Evolutionary conservation across 1,140 invertebrate genomes (phyloP).

Genomic region (Pseudomyrmex dendroicus): DNA sequence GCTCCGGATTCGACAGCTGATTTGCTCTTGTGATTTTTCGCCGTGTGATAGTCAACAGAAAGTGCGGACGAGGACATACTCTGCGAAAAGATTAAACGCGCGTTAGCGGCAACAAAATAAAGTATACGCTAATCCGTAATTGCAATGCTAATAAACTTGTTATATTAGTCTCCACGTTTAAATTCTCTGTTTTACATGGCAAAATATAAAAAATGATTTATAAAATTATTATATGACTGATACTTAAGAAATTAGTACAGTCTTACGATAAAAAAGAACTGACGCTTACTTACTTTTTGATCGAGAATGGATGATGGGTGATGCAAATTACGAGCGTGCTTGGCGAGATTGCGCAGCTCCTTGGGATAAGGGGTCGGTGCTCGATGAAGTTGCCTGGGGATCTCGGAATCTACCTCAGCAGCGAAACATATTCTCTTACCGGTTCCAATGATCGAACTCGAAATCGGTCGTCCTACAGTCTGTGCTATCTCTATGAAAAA

Average conservation of each 20-base stretch:
- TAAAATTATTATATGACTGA: no score
- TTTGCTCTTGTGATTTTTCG: constrained; percentile 71
- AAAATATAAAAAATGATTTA: no score
- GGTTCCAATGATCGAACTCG: constrained; percentile 79
- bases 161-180: background rate
- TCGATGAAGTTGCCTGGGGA: constrained; percentile 88
- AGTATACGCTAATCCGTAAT: background rate
- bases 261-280: background rate
- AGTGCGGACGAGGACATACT: constrained; percentile 68
- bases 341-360: constrained; percentile 93
- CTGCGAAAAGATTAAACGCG: constrained; percentile 54
- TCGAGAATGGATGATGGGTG: constrained; percentile 81
- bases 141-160: no score
- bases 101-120: background rate
- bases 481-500: constrained; percentile 77
- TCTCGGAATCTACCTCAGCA: constrained; percentile 87
- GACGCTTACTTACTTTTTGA: constrained; percentile 80
- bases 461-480: constrained; percentile 78
- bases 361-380: constrained; percentile 97
- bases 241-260: background rate
- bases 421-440: constrained; percentile 89
- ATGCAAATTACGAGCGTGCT: constrained; percentile 88
- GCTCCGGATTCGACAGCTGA: constrained; percentile 59
- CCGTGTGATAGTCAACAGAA: constrained; percentile 68
- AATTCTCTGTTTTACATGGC: background rate